Conservation (phyloP, 2,113 vertebrate species). For the Casuarius casuarius region DNA sequence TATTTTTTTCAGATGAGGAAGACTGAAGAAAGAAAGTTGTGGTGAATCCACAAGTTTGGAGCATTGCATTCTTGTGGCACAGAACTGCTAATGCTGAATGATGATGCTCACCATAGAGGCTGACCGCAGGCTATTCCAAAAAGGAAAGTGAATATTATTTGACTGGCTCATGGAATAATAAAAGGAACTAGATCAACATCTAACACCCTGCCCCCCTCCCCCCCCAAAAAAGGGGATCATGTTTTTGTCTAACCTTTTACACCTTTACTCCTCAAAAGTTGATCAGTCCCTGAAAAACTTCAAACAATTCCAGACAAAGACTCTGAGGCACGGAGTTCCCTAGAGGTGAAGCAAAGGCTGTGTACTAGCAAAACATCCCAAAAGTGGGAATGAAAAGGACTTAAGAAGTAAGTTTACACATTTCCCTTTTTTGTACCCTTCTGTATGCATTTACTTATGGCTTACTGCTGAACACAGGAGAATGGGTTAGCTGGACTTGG, state of each 20-base stretch:
- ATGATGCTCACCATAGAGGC: background rate
- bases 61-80: conserved; percentile 25
- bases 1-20: background rate
- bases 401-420: background rate
- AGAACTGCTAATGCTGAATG: background rate
- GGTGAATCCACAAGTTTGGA: background rate
- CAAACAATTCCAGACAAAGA: background rate
- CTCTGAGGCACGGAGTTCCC: background rate
- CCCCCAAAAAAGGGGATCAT: background rate
- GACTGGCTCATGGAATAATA: background rate
- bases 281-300: background rate
- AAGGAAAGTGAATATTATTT: background rate
- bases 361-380: background rate
- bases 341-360: background rate
- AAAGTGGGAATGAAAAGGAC: background rate
- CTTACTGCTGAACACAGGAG: background rate
- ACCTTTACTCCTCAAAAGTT: background rate
- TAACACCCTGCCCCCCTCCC: background rate
- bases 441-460: background rate
- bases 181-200: background rate
- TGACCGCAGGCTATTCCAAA: background rate
- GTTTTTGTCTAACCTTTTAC: background rate
- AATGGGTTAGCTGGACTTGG: background rate
- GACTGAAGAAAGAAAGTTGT: background rate
- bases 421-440: background rate